phyloP scores from a whole-genome alignment of 2,113 vertebrate species.

The Pavo muticus region DNA sequence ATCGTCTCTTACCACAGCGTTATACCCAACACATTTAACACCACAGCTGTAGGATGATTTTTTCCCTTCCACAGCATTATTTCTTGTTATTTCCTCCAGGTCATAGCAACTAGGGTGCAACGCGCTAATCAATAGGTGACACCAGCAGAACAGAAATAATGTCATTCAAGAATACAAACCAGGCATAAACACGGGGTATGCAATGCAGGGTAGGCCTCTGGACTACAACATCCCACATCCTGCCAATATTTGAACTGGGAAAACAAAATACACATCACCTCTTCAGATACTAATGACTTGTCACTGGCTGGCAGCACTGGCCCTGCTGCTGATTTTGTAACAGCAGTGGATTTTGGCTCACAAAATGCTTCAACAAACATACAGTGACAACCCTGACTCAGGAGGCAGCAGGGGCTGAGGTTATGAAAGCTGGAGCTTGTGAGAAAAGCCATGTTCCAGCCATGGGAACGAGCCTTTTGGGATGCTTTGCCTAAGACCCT shows the following conservation, averaged over 20 bases:
- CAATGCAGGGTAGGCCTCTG: background rate
- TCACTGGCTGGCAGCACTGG: background rate
- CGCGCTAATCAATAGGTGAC: background rate
- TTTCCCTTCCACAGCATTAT: background rate
- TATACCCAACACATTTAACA: background rate
- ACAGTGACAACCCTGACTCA: background rate
- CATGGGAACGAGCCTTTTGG: rapidly evolving
- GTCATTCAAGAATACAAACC: background rate
- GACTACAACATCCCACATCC: background rate
- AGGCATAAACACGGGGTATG: rapidly evolving
- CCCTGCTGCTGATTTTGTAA: background rate
- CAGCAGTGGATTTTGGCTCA: background rate
- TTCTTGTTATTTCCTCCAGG: background rate
- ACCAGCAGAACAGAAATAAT: background rate
- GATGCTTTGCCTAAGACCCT: background rate
- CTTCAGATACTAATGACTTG: background rate
- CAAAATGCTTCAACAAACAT: background rate
- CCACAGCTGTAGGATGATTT: background rate
- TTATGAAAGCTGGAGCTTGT: background rate
- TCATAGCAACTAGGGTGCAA: background rate
- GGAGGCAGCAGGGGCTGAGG: background rate
- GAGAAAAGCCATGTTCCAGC: background rate
- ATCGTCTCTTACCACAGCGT: background rate
- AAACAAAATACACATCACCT: background rate
- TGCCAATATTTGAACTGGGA: background rate